A percentile compares a stretch with the other conserved stretches of the same genome.
phyloP scores from a whole-genome alignment of 2,113 vertebrate genomes.

The Nansenia antarctica region DNA sequence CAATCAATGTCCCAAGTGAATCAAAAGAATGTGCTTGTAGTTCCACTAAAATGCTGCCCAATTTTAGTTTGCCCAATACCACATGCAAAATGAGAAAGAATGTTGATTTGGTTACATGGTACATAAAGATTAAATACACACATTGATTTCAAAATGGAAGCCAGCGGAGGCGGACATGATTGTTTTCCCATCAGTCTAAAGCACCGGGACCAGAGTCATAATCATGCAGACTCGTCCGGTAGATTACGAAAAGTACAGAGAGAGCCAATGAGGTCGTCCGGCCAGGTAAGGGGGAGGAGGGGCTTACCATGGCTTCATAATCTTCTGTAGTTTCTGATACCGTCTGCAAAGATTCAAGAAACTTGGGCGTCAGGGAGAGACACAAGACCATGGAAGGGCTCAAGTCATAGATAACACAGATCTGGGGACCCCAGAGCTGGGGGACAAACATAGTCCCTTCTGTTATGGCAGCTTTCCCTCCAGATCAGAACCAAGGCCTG shows the following conservation, averaged over 20 bases:
- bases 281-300: constrained; percentile 35
- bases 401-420: constrained; percentile 25
- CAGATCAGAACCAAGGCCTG: not conserved
- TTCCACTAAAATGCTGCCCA: constrained; percentile 19
- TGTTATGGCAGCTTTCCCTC: not conserved
- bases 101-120: constrained; percentile 46
- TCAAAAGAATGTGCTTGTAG: not conserved
- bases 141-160: not conserved
- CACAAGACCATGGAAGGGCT: constrained; percentile 37
- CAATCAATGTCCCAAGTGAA: constrained; percentile 15
- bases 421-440: too few species aligned
- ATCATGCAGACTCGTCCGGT: constrained; percentile 80
- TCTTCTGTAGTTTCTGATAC: constrained; percentile 99
- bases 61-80: constrained; percentile 63
- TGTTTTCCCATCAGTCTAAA: constrained; percentile 38
- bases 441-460: too few species aligned
- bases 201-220: constrained; percentile 59
- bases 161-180: not conserved
- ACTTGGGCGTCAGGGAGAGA: constrained; percentile 79
- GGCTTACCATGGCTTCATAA: constrained; percentile 99
- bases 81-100: constrained; percentile 68
- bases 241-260: constrained; percentile 71
- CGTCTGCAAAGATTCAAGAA: constrained; percentile 94
- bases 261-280: constrained; percentile 69
- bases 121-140: constrained; percentile 25